A percentile compares a stretch with the other conserved stretches of the same genome.
Evolutionary conservation across 2,113 vertebrate genomes (phyloP).

Genomic region (Catharus bicknelli): DNA sequence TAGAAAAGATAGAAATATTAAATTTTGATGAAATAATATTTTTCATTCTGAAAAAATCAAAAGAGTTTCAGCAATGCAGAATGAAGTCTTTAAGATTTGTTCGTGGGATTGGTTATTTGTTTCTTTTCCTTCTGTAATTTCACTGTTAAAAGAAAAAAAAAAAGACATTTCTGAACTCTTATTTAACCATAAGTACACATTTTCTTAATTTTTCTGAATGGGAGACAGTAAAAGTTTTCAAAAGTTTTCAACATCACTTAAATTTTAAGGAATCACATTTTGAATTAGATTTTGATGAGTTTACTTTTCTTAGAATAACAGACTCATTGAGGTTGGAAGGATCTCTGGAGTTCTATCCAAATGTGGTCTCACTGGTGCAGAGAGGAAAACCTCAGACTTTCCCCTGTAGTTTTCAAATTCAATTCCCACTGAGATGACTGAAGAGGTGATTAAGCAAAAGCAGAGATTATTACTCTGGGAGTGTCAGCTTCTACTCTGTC

Average conservation of each 20-base stretch:
- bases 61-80: not conserved
- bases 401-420: not conserved
- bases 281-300: not conserved
- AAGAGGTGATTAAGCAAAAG: not conserved
- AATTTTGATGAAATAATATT: not conserved
- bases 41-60: not conserved
- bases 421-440: not conserved
- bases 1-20: not conserved
- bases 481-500: not conserved
- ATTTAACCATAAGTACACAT: not conserved
- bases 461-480: not conserved
- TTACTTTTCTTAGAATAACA: not conserved
- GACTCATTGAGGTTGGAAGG: not conserved
- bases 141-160: not conserved
- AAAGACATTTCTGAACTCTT: not conserved
- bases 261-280: not conserved
- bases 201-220: not conserved
- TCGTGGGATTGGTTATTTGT: not conserved
- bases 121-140: not conserved
- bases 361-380: not conserved
- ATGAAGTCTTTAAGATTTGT: not conserved
- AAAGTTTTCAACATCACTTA: not conserved
- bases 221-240: not conserved
- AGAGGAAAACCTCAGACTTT: not conserved
- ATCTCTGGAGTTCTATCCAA: not conserved